Conservation (phyloP, 2,113 vertebrate genomes). For the Ceyx melanurus region DNA sequence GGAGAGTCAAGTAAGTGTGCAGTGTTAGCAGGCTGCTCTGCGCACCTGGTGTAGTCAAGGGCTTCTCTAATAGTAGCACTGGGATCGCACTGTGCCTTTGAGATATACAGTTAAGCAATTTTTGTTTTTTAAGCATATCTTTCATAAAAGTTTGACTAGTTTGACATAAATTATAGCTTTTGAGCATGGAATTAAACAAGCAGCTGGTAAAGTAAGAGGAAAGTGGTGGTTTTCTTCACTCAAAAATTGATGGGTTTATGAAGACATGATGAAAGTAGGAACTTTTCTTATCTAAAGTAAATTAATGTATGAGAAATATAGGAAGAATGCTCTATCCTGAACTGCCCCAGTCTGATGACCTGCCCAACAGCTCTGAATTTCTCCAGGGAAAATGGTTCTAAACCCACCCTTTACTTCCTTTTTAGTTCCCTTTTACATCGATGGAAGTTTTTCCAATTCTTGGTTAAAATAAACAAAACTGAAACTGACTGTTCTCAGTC, state of each 20-base stretch:
- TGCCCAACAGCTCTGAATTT: not conserved
- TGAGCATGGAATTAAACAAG: accelerated
- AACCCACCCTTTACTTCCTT: not conserved
- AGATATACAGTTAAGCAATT: not conserved
- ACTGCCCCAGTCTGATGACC: not conserved
- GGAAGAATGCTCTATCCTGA: not conserved
- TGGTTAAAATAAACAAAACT: not conserved
- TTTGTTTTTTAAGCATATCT: not conserved
- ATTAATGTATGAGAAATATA: not conserved
- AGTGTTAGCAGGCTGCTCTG: not conserved
- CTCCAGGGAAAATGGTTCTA: not conserved
- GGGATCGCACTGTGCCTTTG: not conserved
- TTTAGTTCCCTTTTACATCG: not conserved
- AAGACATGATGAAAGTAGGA: not conserved
- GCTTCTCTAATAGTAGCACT: not conserved
- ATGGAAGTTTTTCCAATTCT: not conserved
- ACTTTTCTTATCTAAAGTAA: not conserved
- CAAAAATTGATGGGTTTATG: not conserved
- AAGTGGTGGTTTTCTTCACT: not conserved
- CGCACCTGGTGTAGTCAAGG: accelerated
- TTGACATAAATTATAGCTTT: not conserved
- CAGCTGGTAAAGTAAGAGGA: not conserved
- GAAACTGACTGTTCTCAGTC: not conserved
- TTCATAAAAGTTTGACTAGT: not conserved
- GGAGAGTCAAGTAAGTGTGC: not conserved